Evolutionary conservation across 2,888 invertebrate species (phyloP), one percentile per base, ranked within the genome.

Genomic region (Himalopsyche anomala): DNA sequence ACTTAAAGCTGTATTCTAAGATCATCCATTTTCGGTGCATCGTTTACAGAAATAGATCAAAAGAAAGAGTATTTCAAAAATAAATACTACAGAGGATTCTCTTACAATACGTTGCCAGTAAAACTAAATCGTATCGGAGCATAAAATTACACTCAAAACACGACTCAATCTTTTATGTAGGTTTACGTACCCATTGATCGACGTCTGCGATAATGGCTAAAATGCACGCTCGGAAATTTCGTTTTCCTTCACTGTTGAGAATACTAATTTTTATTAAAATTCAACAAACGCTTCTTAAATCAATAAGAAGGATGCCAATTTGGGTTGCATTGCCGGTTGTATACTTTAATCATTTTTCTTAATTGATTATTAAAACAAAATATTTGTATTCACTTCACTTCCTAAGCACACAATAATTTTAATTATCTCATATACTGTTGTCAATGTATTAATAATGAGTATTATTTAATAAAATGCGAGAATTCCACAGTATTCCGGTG

Each of bases 301-400:
- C 36, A 15, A 74, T 74, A 74, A 19, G 69, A n/a, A 28, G 74
- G 74, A 74, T 74, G 74, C 74, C 74, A 74, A 74, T 74, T 74
- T 74, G 36, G 36, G 36, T 62, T 62, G 62, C 28, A 38, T 74
- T 36, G 11, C 74, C 74, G 74, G 74, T 74, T 36, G 38, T 74
- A 74, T 74, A 9, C 12, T 36, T 69, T 69, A 38, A 36, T 74
- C 42, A 56, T 62, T 62, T 28, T 74, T 74, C 36, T 74, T 74
- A 74, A 74, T 74, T 74, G 36, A 74, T 74, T 74, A 38, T 74
- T 36, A 36, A 36, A 62, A 19, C 19, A 74, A 74, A 1, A 36
- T 36, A 74, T 38, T 36, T 12, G 12, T 36, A 74, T 38, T 38
- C 74, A 74, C 74, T 74, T 36, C 74, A 74, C 74, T 74, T 6